phyloP scores from a whole-genome alignment of 2,888 invertebrate species.

The Smittia aterrima region DNA sequence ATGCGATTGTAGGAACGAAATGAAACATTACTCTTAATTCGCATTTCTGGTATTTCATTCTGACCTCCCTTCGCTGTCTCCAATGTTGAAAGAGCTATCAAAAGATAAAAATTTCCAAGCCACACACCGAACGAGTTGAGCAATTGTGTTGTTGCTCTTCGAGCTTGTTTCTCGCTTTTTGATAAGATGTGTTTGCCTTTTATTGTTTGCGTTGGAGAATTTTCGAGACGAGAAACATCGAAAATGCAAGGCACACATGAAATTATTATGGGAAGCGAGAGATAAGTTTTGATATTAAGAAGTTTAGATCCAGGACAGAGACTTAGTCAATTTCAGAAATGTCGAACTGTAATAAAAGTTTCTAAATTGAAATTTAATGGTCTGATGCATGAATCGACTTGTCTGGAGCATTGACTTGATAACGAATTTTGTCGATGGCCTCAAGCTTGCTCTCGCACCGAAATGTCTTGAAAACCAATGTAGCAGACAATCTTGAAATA shows the following conservation, averaged over 20 bases:
- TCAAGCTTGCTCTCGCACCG: too few relatives aligned
- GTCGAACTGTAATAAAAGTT: conserved; percentile 27
- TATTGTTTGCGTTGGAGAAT: not conserved
- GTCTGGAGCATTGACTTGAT: not conserved
- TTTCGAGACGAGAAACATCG: not conserved
- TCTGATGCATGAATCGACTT: conserved; percentile 14
- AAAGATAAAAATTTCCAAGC: conserved; percentile 7
- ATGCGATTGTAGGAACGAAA: not conserved
- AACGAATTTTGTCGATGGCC: too few relatives aligned
- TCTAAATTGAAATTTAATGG: conserved; percentile 36
- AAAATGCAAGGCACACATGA: not conserved
- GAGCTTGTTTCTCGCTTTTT: not conserved
- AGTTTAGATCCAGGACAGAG: not conserved
- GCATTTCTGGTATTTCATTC: not conserved
- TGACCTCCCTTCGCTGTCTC: not conserved
- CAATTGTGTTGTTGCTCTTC: not conserved
- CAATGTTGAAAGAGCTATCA: conserved; percentile 8
- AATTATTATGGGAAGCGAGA: not conserved
- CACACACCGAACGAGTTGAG: not conserved
- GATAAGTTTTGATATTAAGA: not conserved
- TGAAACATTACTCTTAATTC: conserved; percentile 15
- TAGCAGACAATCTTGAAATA: too few relatives aligned
- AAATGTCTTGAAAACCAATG: too few relatives aligned
- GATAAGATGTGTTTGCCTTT: conserved; percentile 10
- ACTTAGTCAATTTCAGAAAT: not conserved